Percentiles rank a stretch among this genome's conserved stretches.
phyloP scores from a whole-genome alignment of 2,113 vertebrate species.

The Catharus bicknelli region DNA sequence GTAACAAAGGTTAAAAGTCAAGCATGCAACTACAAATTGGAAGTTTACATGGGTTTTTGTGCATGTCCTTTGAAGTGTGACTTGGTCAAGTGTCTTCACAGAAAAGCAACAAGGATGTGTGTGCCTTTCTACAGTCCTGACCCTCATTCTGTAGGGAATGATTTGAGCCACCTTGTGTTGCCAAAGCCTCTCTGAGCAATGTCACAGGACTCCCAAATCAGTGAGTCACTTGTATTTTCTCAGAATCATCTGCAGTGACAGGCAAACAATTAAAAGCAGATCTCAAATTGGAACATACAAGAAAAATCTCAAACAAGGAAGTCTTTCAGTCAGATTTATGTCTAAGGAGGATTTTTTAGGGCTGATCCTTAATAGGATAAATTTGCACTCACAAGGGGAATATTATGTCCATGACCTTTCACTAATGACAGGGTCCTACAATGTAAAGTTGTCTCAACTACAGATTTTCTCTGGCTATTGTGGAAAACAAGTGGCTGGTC shows the following conservation, averaged over 20 bases:
- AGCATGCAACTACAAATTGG: not conserved
- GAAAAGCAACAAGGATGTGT: not conserved
- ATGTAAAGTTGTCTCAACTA: not conserved
- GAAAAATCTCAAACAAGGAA: constrained; percentile 21
- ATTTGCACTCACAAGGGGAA: constrained; percentile 8
- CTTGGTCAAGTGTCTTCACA: not conserved
- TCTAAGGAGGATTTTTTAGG: not conserved
- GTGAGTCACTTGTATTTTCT: constrained; percentile 4
- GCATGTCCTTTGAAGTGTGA: not conserved
- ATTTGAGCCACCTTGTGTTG: not conserved
- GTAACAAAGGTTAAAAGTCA: constrained; percentile 43
- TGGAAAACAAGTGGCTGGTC: not conserved
- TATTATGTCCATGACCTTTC: constrained; percentile 11
- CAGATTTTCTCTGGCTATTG: not conserved
- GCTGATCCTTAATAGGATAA: constrained; percentile 47
- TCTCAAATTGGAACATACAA: not conserved
- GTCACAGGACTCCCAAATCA: constrained; percentile 15
- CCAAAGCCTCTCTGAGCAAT: constrained; percentile 2
- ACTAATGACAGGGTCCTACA: not conserved
- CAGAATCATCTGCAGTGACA: not conserved
- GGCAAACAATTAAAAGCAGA: not conserved
- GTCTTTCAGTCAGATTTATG: constrained; percentile 5
- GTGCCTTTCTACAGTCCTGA: not conserved
- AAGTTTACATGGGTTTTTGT: not conserved
- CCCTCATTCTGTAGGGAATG: not conserved